Percentiles rank a stretch among this genome's conserved stretches.
Conservation (phyloP, 2,888 invertebrate species). For the Drosophila tripunctata region DNA sequence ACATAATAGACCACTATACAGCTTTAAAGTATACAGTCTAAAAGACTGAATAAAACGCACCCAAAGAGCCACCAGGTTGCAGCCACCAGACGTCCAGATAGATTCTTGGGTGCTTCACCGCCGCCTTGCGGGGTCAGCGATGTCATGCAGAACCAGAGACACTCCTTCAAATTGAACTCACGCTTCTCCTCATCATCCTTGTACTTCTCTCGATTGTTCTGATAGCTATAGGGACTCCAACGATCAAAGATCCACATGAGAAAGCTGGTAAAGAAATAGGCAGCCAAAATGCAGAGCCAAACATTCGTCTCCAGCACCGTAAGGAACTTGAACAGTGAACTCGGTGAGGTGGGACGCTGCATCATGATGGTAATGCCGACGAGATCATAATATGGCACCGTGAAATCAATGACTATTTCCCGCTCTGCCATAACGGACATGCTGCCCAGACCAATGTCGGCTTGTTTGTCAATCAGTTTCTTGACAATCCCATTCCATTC, state of each 20-base stretch:
- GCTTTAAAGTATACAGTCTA: too few relatives aligned
- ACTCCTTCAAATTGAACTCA: constrained; percentile 97
- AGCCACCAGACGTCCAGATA: constrained; percentile 96
- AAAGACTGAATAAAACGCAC: constrained; percentile 83
- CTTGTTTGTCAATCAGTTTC: constrained; percentile 92
- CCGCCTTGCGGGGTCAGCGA: constrained; percentile 97
- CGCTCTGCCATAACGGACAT: constrained; percentile 98
- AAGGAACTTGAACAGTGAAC: constrained; percentile 97
- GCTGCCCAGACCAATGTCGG: constrained; percentile 96
- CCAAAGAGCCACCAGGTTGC: constrained; percentile 99
- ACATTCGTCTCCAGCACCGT: constrained; percentile 98
- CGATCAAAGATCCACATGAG: constrained; percentile 98
- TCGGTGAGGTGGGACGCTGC: constrained; percentile 94
- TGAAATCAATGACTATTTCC: constrained; percentile 98
- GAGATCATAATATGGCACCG: constrained; percentile 98
- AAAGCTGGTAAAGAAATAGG: constrained; percentile 97
- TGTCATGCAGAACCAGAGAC: constrained; percentile 99
- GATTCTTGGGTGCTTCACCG: constrained; percentile 97
- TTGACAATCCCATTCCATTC: constrained; percentile 94
- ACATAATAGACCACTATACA: too few relatives aligned
- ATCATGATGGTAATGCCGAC: constrained; percentile 98
- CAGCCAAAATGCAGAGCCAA: constrained; percentile 97
- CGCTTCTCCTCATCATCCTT: constrained; percentile 96
- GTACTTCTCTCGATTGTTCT: constrained; percentile 96
- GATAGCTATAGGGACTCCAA: constrained; percentile 98